A percentile compares a stretch with the other conserved stretches of the same genome.
Evolutionary conservation across 2,888 invertebrate species (phyloP).

Genomic region (Andrena bucephala): DNA sequence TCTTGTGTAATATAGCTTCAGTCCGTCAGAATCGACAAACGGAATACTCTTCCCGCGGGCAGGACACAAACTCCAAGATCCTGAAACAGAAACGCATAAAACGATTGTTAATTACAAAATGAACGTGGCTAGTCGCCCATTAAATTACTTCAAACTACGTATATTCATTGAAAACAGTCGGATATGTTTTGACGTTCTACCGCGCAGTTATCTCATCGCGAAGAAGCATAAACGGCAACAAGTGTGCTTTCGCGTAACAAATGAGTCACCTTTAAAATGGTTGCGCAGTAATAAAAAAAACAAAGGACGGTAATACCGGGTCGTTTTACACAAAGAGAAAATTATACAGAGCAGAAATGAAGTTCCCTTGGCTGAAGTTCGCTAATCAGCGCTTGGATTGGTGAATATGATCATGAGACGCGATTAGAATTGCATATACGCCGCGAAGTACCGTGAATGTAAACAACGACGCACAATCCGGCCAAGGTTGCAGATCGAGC

Average conservation of each 20-base stretch:
- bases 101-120: background rate
- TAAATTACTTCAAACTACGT: too few species aligned
- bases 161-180: background rate
- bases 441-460: constrained; percentile 15
- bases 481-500: constrained; percentile 53
- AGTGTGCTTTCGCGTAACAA: constrained; percentile 31
- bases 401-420: too few species aligned
- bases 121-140: background rate
- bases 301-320: constrained; percentile 10
- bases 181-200: background rate
- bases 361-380: background rate
- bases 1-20: constrained; percentile 22
- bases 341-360: background rate
- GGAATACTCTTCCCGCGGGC: constrained; percentile 18
- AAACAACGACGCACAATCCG: constrained; percentile 44
- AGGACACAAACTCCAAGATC: constrained; percentile 4
- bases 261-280: constrained; percentile 57
- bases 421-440: background rate
- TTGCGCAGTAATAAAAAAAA: constrained; percentile 39
- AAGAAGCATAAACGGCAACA: constrained; percentile 20
- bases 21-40: constrained; percentile 34
- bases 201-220: background rate
- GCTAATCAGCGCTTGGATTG: background rate
- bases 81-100: constrained; percentile 48
- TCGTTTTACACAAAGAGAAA: background rate